Evolutionary conservation across 2,113 vertebrate species (phyloP).

Genomic region (Hippocampus abdominalis): DNA sequence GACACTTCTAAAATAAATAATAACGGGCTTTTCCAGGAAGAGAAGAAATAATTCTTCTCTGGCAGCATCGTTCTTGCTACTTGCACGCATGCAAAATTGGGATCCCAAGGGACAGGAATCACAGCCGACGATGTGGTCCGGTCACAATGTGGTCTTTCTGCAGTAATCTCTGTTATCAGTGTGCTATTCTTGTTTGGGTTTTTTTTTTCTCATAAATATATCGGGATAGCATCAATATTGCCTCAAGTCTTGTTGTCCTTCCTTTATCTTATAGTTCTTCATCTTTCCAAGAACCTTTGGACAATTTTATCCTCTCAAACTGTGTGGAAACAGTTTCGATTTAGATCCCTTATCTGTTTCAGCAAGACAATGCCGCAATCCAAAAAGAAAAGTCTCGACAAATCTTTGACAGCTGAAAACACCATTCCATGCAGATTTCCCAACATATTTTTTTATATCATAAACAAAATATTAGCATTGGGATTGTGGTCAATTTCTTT

Average conservation of each 20-base stretch:
- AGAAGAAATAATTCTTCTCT: neutral
- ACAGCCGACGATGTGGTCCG: neutral
- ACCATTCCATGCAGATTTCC: neutral
- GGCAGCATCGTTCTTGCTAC: neutral
- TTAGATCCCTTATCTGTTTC: neutral
- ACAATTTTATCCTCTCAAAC: neutral
- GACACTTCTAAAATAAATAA: no score
- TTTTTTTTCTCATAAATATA: neutral
- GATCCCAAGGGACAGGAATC: neutral
- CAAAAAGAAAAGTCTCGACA: neutral
- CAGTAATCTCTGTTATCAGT: neutral
- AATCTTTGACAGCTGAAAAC: neutral
- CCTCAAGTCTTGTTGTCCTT: neutral
- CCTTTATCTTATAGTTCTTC: neutral
- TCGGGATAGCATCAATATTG: neutral
- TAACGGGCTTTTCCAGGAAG: neutral
- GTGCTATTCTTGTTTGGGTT: neutral
- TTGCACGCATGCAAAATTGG: neutral
- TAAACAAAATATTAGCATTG: neutral
- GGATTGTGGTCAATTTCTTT: neutral
- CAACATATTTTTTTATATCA: neutral
- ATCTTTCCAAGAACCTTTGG: neutral
- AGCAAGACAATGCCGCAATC: neutral
- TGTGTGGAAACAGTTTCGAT: neutral
- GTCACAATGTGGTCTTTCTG: slow-evolving; percentile 1